Base-by-base conservation (phyloP, 2,113 vertebrate genomes). In the Tachysurus vachellii region DNA sequence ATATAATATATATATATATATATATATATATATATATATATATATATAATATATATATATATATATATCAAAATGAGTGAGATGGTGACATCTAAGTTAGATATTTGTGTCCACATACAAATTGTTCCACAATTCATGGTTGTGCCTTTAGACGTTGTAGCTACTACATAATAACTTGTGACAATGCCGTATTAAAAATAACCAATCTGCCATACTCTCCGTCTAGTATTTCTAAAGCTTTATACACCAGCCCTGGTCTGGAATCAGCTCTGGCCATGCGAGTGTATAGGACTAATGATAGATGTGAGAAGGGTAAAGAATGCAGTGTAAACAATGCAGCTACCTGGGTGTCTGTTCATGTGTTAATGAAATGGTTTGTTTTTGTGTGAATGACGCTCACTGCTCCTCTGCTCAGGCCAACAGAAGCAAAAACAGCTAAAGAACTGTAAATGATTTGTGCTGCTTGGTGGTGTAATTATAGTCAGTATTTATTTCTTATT, bases 381-480 rank as follows among this genome's bases (percentile, higher is more conserved):
- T 56, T 21, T 11, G 53, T 36, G 2, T n/a, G 16, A 80, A 10
- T 5, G 19, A 16, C 8, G 53, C 77, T 57, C 26, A 56, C 26
- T 80, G 77, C 77, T 57, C 31, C 3, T 16, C 54, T 57, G 54
- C 13, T 36, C 6, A 57, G 4, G 9, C 53, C 14, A 21, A 28
- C 8, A 79, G 53, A 80, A 57, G 53, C 77, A 80, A 80, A 80
- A 80, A 59, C 31, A 59, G 56, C 9, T 21, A 36, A 42, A 21
- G 53, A 54, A 54, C 28, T 79, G 75, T 31, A 56, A 53, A 57
- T 59, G 56, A 80, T 80, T 10, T 4, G 50, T 80, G 79, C 56
- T 80, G 79, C 79, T 80, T 80, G 19, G 53, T 80, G 19, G 54
- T 59, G 31, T 59, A 23, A 13, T 42, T 59, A 80, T 80, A 36